Base-by-base conservation (phyloP, 2,888 invertebrate genomes). In the Aethes cnicana region DNA sequence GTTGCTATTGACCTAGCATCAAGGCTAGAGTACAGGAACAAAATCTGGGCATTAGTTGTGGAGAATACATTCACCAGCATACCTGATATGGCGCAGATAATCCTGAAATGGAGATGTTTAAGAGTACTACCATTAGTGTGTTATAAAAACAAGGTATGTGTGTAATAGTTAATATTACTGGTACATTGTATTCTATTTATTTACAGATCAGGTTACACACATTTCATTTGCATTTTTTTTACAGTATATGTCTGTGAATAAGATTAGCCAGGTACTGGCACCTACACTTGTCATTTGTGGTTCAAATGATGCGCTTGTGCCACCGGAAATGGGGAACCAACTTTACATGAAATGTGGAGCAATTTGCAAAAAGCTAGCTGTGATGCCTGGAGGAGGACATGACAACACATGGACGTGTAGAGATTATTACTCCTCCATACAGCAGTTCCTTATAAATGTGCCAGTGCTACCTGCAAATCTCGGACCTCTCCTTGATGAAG, bases 21-120 rank as follows among this genome's bases (percentile, higher is more conserved):
- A 12, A 92, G 94, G 66, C 90, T 93, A 11, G 93, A 95, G 61
- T 96, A 95, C 80, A 91, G 93, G 26, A 92, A 93, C 64, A 94
- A 94, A 85, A 92, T 98, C 56, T 95, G 96, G 93, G 96, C 95
- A 62, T 84, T 97, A 56, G 92, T 98, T 60, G 92, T 98, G 11
- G 98, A 98, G 82, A 98, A 98, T 79, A 98, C 98, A 2, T 98
- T 98, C 72, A 97, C 97, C 3, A 96, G 95, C 76, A 96, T 98
- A 80, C 97, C 97, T 21, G 96, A 96, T 58, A 97, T 98, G 94
- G 97, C 97, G 11, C 92, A 93, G 64, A 93, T 95, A 55, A 91
- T 98, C 62, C 91, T 98, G 60, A 94, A 94, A 72, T 92, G 94
- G 90, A 91, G 89, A 67, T 87, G 94, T 62, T 75, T 96, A 50